Conservation (phyloP, 2,797 vertebrate species). For the Lithobates pipiens region DNA sequence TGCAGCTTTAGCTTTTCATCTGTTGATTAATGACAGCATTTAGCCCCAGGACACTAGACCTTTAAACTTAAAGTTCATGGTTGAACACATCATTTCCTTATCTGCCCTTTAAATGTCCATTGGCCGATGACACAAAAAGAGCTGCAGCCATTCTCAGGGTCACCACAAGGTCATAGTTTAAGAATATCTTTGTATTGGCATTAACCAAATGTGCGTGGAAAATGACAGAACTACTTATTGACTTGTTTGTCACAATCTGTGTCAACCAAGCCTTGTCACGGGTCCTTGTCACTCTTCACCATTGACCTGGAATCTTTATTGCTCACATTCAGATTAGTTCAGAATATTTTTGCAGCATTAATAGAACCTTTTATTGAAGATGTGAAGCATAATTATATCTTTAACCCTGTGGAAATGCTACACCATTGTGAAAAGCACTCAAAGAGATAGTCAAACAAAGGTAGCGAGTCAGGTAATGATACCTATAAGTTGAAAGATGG, state of each 20-base stretch:
- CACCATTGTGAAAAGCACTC: not conserved
- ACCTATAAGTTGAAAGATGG: too few species aligned
- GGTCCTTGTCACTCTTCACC: not conserved
- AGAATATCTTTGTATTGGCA: not conserved
- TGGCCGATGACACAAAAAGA: slow-evolving; percentile 4
- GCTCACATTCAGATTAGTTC: not conserved
- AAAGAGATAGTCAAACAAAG: not conserved
- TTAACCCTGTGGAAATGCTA: not conserved
- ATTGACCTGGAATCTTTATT: not conserved
- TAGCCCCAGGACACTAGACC: slow-evolving; percentile 1
- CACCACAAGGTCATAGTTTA: not conserved
- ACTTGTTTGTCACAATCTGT: not conserved
- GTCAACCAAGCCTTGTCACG: not conserved
- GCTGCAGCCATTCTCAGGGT: not conserved
- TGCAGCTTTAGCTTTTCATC: not conserved
- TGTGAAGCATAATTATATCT: not conserved
- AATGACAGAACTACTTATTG: slow-evolving; percentile 6
- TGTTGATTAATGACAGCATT: not conserved
- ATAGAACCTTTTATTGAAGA: not conserved
- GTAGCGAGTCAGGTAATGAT: not conserved
- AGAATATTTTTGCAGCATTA: not conserved
- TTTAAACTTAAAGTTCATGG: not conserved
- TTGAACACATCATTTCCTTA: slow-evolving; percentile 3
- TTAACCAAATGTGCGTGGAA: not conserved
- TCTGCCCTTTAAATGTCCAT: not conserved